Evolutionary conservation across 2,888 invertebrate species (phyloP).

Genomic region (Diachrysia chrysitis): DNA sequence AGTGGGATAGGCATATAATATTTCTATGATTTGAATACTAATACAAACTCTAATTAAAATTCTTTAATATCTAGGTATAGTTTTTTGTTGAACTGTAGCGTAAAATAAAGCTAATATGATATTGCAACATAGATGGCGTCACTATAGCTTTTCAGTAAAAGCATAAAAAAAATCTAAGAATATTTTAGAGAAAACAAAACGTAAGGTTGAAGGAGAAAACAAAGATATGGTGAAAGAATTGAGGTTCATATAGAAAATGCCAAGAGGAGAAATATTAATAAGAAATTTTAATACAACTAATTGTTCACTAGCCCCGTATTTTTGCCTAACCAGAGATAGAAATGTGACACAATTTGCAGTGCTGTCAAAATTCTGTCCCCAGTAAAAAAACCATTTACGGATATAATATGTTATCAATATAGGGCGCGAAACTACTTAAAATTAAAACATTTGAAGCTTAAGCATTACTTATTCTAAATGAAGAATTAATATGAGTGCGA

Average conservation of each 20-base stretch:
- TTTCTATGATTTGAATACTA: not conserved
- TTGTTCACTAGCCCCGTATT: too few relatives aligned
- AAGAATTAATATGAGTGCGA: constrained; percentile 11
- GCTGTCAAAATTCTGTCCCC: too few relatives aligned
- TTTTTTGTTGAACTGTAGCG: not conserved
- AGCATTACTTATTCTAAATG: not conserved
- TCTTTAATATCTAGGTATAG: not conserved
- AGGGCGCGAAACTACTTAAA: not conserved
- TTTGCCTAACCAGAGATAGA: too few relatives aligned
- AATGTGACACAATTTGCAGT: too few relatives aligned
- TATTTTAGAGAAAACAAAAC: not conserved
- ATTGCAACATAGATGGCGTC: not conserved
- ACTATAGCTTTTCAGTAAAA: not conserved
- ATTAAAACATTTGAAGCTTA: not conserved
- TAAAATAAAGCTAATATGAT: not conserved
- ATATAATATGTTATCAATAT: not conserved
- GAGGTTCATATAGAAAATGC: too few relatives aligned
- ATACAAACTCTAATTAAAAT: constrained; percentile 10
- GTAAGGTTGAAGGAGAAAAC: not conserved
- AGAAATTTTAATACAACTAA: too few relatives aligned
- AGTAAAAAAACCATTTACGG: too few relatives aligned
- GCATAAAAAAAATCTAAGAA: not conserved
- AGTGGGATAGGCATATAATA: constrained; percentile 1
- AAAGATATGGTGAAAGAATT: too few relatives aligned
- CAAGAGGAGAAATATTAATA: too few relatives aligned